phyloP scores from a whole-genome alignment of 2,113 vertebrate genomes.

The Ramphastos sulfuratus region DNA sequence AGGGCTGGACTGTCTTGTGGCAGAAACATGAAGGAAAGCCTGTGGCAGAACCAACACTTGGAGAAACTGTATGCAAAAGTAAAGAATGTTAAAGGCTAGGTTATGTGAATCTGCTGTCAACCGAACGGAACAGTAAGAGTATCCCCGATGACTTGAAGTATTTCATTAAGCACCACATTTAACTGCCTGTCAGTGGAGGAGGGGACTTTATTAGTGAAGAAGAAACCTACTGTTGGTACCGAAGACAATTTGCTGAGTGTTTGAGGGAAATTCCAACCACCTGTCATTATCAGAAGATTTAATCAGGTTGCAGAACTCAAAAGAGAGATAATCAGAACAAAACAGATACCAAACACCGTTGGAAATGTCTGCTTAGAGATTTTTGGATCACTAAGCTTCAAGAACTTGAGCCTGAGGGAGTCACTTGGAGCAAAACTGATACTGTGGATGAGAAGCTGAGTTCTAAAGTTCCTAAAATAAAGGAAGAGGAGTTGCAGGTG shows the following conservation, averaged over 20 bases:
- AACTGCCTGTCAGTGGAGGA: neutral
- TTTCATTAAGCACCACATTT: neutral
- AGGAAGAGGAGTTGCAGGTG: neutral
- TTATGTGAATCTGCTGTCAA: neutral
- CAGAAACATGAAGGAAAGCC: neutral
- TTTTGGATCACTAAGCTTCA: neutral
- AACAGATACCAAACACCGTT: neutral
- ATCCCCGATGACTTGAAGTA: neutral
- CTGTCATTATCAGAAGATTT: neutral
- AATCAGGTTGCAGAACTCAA: neutral
- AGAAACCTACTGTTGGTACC: neutral
- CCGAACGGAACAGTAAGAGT: neutral
- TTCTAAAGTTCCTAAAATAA: neutral
- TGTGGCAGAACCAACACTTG: neutral
- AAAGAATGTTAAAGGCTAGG: neutral
- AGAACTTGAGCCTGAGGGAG: neutral
- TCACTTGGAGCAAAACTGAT: neutral
- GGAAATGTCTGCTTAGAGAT: neutral
- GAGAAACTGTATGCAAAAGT: neutral
- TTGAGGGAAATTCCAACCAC: neutral
- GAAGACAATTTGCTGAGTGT: neutral
- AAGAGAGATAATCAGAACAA: neutral
- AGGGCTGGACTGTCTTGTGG: neutral
- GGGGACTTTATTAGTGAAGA: neutral
- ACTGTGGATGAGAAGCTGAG: accelerated